phyloP scores from a whole-genome alignment of 2,888 invertebrate genomes.

The Melolontha melolontha region DNA sequence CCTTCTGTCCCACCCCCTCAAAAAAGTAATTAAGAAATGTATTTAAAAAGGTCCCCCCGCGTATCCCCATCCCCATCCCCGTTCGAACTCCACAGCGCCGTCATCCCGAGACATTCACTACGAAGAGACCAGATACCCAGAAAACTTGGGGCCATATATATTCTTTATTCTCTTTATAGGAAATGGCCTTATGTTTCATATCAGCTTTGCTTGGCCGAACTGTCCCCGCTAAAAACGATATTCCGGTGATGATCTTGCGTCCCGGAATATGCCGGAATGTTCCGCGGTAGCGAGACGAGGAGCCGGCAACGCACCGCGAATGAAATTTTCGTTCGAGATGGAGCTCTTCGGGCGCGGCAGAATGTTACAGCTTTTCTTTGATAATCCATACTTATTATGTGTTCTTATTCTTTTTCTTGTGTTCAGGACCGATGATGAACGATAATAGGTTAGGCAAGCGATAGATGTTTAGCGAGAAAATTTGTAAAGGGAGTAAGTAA shows the following conservation, averaged over 20 bases:
- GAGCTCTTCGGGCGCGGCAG: neutral
- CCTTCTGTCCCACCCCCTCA: slow-evolving; percentile 47
- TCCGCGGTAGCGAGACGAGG: neutral
- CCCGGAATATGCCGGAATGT: neutral
- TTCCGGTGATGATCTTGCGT: slow-evolving; percentile 41
- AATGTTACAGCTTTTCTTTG: slow-evolving; percentile 50
- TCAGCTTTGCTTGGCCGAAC: slow-evolving; percentile 49
- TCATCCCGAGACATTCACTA: too few species aligned
- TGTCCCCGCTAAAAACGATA: slow-evolving; percentile 45
- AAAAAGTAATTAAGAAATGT: slow-evolving; percentile 59
- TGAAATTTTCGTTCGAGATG: slow-evolving; percentile 49
- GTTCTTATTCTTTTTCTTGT: slow-evolving; percentile 63
- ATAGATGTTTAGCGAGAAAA: slow-evolving; percentile 53
- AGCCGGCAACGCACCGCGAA: slow-evolving; percentile 24
- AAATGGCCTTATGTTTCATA: slow-evolving; percentile 60
- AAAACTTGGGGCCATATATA: slow-evolving; percentile 61
- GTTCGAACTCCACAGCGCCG: neutral
- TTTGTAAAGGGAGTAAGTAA: slow-evolving; percentile 19
- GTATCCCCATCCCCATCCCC: neutral
- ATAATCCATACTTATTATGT: slow-evolving; percentile 66
- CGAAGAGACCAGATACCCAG: slow-evolving; percentile 52
- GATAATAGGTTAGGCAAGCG: slow-evolving; percentile 64
- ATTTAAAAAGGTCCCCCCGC: slow-evolving; percentile 56
- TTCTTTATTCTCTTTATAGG: slow-evolving; percentile 61
- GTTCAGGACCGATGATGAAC: slow-evolving; percentile 63